Evolutionary conservation across 2,113 vertebrate genomes (phyloP).

Genomic region (Carassius auratus): DNA sequence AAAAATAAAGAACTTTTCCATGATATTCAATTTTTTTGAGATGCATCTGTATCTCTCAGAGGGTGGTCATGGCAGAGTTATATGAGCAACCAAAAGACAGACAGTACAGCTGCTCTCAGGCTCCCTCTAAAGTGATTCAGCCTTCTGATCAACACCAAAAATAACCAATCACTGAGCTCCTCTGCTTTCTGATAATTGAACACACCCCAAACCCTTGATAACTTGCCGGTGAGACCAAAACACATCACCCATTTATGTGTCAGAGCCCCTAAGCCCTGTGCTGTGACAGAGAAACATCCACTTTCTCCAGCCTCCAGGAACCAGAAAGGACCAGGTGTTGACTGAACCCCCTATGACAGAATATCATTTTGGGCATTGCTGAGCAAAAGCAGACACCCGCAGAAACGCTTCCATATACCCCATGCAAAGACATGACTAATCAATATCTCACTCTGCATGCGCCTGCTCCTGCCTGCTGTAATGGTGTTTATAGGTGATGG

Average conservation of each 20-base stretch:
- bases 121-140: not conserved
- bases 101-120: slow-evolving; percentile 22
- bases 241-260: slow-evolving; percentile 1
- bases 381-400: slow-evolving; percentile 2
- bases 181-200: slow-evolving; percentile 11
- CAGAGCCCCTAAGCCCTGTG: slow-evolving; percentile 2
- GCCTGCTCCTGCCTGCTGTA: slow-evolving; percentile 16
- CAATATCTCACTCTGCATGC: slow-evolving; percentile 21
- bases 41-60: not conserved
- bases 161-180: slow-evolving; percentile 10
- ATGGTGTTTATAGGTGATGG: slow-evolving; percentile 30
- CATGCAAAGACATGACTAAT: slow-evolving; percentile 23
- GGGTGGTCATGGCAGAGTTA: not conserved
- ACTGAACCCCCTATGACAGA: not conserved
- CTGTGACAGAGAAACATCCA: not conserved
- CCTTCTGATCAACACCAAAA: slow-evolving; percentile 26
- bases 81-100: slow-evolving; percentile 3
- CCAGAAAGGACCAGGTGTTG: slow-evolving; percentile 3
- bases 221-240: not conserved
- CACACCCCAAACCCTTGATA: not conserved
- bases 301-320: not conserved
- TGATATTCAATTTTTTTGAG: no score
- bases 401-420: not conserved
- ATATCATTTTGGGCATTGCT: slow-evolving; percentile 6
- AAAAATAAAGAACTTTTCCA: no score